Conservation (phyloP, 2,797 vertebrate species). For the Pseudochaenichthys georgianus region DNA sequence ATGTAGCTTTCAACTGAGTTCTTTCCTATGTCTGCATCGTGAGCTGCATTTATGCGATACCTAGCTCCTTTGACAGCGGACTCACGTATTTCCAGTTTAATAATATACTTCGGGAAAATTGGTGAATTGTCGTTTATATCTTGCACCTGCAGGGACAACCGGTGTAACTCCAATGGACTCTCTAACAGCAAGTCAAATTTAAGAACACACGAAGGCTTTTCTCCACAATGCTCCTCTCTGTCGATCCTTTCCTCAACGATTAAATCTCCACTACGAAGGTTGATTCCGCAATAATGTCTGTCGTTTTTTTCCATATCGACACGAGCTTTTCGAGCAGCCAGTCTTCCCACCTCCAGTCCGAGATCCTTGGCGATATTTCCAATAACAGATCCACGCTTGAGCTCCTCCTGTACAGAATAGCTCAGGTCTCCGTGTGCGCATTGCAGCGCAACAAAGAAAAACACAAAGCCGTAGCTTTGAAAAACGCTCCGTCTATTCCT, state of each 20-base stretch:
- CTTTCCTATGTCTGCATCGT: slow-evolving; percentile 66
- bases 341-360: slow-evolving; percentile 48
- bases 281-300: slow-evolving; percentile 55
- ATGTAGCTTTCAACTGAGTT: slow-evolving; percentile 61
- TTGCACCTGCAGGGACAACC: slow-evolving; percentile 76
- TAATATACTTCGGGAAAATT: slow-evolving; percentile 68
- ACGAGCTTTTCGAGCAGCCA: slow-evolving; percentile 69
- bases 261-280: slow-evolving; percentile 65
- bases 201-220: slow-evolving; percentile 72
- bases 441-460: slow-evolving; percentile 46
- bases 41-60: slow-evolving; percentile 67
- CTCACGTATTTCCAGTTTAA: slow-evolving; percentile 72
- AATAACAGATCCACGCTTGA: slow-evolving; percentile 75
- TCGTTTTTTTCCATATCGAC: slow-evolving; percentile 64
- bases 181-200: slow-evolving; percentile 83
- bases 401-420: slow-evolving; percentile 76
- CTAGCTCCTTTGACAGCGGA: slow-evolving; percentile 51
- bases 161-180: slow-evolving; percentile 78
- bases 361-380: slow-evolving; percentile 78
- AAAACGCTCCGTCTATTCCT: fast-evolving
- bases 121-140: slow-evolving; percentile 88
- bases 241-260: slow-evolving; percentile 71
- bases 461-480: slow-evolving; percentile 22
- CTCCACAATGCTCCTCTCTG: slow-evolving; percentile 75
- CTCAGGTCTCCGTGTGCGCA: slow-evolving; percentile 66